phyloP scores from a whole-genome alignment of 2,113 vertebrate species.

The Pygoscelis antarcticus region DNA sequence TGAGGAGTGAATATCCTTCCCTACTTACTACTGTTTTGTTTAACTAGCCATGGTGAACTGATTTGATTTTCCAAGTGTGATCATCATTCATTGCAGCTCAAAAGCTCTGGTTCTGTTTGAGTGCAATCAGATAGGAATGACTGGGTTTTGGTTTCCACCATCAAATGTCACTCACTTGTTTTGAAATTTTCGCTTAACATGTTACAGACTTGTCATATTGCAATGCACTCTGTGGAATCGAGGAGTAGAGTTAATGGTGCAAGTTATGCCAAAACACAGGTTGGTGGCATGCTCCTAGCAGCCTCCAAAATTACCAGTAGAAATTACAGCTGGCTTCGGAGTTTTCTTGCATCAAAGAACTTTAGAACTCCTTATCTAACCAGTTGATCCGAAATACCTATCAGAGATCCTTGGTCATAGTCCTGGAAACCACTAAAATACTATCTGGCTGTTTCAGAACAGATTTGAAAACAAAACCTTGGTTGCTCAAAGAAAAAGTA shows the following conservation, averaged over 20 bases:
- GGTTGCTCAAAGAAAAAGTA: neutral
- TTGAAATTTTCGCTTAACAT: neutral
- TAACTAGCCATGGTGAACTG: neutral
- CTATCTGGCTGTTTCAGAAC: neutral
- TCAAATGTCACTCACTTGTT: neutral
- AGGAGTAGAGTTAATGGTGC: neutral
- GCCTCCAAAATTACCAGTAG: neutral
- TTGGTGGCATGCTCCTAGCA: neutral
- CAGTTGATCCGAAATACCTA: neutral
- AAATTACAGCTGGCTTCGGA: neutral
- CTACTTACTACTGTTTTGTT: neutral
- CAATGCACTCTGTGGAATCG: neutral
- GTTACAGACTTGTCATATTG: neutral
- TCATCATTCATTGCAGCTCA: neutral
- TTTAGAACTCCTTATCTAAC: neutral
- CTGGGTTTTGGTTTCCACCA: neutral
- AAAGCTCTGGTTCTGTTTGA: neutral
- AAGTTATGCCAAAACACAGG: neutral
- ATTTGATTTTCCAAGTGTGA: neutral
- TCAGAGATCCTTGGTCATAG: neutral
- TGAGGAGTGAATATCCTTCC: neutral
- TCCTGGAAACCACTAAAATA: neutral
- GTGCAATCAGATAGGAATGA: neutral
- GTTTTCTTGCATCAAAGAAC: neutral
- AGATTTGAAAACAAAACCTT: neutral